Evolutionary conservation across 2,113 vertebrate genomes (phyloP), one percentile per base, ranked within the genome.

Genomic region (Phalacrocorax carbo): DNA sequence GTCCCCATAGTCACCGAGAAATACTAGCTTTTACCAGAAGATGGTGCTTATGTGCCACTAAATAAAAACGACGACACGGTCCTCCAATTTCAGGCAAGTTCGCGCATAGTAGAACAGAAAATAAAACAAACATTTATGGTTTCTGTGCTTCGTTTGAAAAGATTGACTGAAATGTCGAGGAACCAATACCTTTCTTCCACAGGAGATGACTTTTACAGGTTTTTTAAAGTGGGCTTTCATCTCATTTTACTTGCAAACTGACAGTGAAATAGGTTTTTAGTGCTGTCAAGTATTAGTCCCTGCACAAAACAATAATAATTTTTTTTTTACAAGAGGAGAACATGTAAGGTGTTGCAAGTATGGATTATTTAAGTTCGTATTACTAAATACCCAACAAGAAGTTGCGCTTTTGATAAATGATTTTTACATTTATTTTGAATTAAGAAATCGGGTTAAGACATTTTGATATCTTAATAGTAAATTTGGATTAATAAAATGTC

Each of bases 41-140:
- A 88, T 98, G 98, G 98, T 93, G 86, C 91, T 70, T 96, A 61
- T 51, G 97, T 66, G 91, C 82, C 48, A 60, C 84, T 85, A 87
- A 96, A 97, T 21, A 85, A 70, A 36, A 82, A 54, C 2, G 1
- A 19, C 0, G 1, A 9, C 5, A 2, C 11, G 0, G 20, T 70
- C 32, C 18, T 48, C 30, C 58, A 32, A 7, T 58, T 71, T 90
- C 70, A 44, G 17, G 4, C 7, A 29, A 36, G 4, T 83, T 94
- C 60, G 38, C 66, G 21, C 51, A 34, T 0, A 76, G 64, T 38
- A 92, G 78, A 86, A 82, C 40, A 91, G 71, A 91, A 95, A 86
- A 82, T 49, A 85, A 36, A 96, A 34, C 60, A 91, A 70, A 89
- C 2, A 13, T 25, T 73, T 77, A 44, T 65, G 10, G 92, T 94